Evolutionary conservation across 2,888 invertebrate genomes (phyloP), one percentile per base, ranked within the genome.

Genomic region (Aleiodes alternator): DNA sequence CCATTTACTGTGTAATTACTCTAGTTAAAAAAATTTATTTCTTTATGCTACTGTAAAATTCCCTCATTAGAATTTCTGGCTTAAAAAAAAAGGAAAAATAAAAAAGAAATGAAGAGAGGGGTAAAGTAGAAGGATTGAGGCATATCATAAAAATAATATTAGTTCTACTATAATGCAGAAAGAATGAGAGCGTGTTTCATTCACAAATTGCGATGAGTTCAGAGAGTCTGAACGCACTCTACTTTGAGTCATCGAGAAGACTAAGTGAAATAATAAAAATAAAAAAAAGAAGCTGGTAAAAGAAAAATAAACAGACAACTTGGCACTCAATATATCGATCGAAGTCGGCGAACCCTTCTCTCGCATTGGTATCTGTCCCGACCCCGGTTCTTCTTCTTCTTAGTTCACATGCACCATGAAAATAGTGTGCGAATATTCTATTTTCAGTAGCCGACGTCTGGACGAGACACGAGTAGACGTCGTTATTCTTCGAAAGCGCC

Each of bases 381-480:
- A 43, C 43, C 43, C 48, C 53, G 53, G 43, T n/a, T n/a, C n/a
- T n/a, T n/a, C 9, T 43, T 43, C 43, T 43, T 16, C 64, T 11
- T 16, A 48, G 14, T 64, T 48, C 64, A 64, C 12, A 64, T 48
- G 64, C 64, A 56, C 64, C 48, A 43, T 64, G 64, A 14, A 64
- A 68, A 68, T 48, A 55, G 51, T 59, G 55, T 68, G 71, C 66
- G 29, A 69, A 71, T 71, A 72, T 29, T 53, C 71, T 75, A 75
- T 75, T 75, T 75, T 71, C 43, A 38, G 75, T 66, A 78, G 78
- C 76, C 80, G 82, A 79, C 82, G 86, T 86, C 86, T 85, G 84
- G 86, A 84, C 84, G 81, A 81, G 56, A 38, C 38, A 78, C 81
- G 82, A 81, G 82, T 84, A 87, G 86, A 87, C 87, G 83, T 80